Evolutionary conservation across 2,797 vertebrate species (phyloP), one percentile per base, ranked within the genome.

Genomic region (Centropyge bicolor): DNA sequence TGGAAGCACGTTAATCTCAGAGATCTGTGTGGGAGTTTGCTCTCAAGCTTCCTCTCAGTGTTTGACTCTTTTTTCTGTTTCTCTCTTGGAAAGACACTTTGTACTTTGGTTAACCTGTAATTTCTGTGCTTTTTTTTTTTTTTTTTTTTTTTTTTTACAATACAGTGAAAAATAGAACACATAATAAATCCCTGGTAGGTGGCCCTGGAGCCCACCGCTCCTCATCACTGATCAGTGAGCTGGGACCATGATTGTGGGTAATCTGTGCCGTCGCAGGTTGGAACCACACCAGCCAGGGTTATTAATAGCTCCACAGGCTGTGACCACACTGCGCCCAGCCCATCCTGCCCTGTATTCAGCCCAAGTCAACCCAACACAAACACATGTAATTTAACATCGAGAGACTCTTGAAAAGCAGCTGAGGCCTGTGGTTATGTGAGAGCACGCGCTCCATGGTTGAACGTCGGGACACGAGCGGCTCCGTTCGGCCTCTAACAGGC

Each of bases 221-320:
- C 9, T 61, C 13, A 4, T 48, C 51, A 0, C 62, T 82, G 68
- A 60, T 73, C 35, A 56, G 45, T 22, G 68, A 43, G 22, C 19
- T 11, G 16, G 1, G 35, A 9, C 48, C 6, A 17, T 55, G 56
- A 81, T 71, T 74, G 46, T 70, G 41, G 54, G 49, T 79, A 0
- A 66, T 60, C 46, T 46, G 59, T 40, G 4, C 48, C 14, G 6
- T 61, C 6, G 40, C 1, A 64, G 8, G 60, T 14, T 27, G 0
- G 24, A 48, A 41, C 76, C 67, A 27, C 75, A 60, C 68, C 74
- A 86, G 31, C 9, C 46, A 20, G 10, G 70, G 52, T 65, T 93
- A 90, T 91, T 90, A 88, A 87, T 90, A 94, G 90, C 79, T 66
- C 22, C 64, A 12, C n/a, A 48, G 78, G 5, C 61, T 74, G 20